Percentiles rank a stretch among this genome's conserved stretches.
phyloP scores from a whole-genome alignment of 2,113 vertebrate species.

The Vulpes vulpes region DNA sequence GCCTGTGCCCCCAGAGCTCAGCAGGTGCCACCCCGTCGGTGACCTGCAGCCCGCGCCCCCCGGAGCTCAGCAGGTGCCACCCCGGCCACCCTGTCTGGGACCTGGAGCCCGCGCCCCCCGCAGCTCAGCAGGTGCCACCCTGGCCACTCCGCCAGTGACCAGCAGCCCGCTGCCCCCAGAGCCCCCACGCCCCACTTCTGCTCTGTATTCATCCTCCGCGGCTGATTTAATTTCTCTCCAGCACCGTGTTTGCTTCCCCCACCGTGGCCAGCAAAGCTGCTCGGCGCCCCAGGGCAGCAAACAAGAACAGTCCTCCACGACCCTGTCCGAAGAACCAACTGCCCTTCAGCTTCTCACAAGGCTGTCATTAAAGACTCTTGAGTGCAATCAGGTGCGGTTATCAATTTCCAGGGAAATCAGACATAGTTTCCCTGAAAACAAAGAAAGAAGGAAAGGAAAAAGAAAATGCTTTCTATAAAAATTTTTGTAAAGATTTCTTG shows the following conservation, averaged over 20 bases:
- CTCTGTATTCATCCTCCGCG: not conserved
- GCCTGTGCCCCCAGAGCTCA: too few relatives aligned
- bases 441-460: not conserved
- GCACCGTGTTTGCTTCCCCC: slow-evolving; percentile 24
- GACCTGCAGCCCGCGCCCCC: too few relatives aligned
- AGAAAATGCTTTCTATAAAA: not conserved
- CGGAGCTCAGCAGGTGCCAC: too few relatives aligned
- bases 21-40: too few relatives aligned
- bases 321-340: not conserved
- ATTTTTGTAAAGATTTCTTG: slow-evolving; percentile 17
- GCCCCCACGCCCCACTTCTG: not conserved
- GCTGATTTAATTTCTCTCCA: slow-evolving; percentile 31
- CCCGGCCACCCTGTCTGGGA: accelerated
- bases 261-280: not conserved
- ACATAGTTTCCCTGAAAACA: slow-evolving; percentile 34
- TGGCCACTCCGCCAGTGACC: too few relatives aligned
- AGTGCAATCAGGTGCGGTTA: slow-evolving; percentile 68
- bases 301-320: slow-evolving; percentile 3
- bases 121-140: too few relatives aligned
- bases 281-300: not conserved
- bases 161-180: not conserved
- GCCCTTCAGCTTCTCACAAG: slow-evolving; percentile 74
- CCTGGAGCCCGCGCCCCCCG: too few relatives aligned
- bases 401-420: slow-evolving; percentile 40
- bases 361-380: slow-evolving; percentile 73